phyloP scores from a whole-genome alignment of 1,140 invertebrate genomes.

The Lepidurus arcticus region DNA sequence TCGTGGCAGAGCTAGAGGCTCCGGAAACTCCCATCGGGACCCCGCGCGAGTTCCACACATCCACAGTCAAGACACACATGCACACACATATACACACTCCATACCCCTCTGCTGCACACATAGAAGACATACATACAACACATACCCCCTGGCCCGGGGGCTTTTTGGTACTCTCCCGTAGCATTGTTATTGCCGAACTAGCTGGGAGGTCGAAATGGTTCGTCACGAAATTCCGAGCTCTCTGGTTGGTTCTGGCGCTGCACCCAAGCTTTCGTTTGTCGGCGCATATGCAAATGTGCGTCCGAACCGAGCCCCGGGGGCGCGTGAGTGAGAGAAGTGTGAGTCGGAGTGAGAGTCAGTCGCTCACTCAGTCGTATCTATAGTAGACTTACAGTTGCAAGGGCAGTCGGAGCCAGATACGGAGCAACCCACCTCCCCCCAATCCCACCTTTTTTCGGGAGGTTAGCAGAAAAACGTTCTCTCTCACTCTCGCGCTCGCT shows the following conservation, averaged over 20 bases:
- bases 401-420: background rate
- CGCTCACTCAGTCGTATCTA: conserved; percentile 21
- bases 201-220: conserved; percentile 18
- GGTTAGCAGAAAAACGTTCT: too few species aligned
- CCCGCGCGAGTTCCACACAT: too few species aligned
- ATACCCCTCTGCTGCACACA: background rate
- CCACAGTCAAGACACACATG: too few species aligned
- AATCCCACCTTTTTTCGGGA: background rate
- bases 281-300: conserved; percentile 17
- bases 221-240: conserved; percentile 6
- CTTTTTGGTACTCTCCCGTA: background rate
- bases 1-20: background rate
- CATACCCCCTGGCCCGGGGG: background rate
- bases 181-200: conserved; percentile 17
- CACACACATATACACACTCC: background rate
- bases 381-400: conserved; percentile 22
- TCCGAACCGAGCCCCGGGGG: background rate
- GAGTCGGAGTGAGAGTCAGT: conserved; percentile 20
- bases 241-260: conserved; percentile 4
- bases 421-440: background rate
- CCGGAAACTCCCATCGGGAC: background rate
- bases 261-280: background rate
- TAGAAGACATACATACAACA: background rate
- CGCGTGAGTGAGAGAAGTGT: conserved; percentile 14
- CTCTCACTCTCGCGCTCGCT: too few species aligned